phyloP scores from a whole-genome alignment of 2,797 vertebrate species.

The Neopelma chrysocephalum region DNA sequence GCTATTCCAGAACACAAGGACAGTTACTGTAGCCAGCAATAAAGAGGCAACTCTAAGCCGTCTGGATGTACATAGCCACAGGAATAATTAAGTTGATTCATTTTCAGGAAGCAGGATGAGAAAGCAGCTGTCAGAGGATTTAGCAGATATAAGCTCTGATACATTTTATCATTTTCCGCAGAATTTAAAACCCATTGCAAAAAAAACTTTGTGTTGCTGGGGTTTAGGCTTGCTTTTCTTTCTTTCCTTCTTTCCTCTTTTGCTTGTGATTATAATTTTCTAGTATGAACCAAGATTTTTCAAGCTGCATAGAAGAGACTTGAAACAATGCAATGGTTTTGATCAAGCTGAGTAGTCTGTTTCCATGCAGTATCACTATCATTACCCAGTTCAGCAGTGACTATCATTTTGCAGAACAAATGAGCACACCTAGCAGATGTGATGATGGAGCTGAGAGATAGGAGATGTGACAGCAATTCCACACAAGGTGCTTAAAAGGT shows the following conservation, averaged over 20 bases:
- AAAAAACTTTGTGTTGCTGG: not conserved
- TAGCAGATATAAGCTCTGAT: slow-evolving; percentile 20
- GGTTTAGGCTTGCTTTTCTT: not conserved
- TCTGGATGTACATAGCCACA: not conserved
- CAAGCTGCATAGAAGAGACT: not conserved
- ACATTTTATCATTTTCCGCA: slow-evolving; percentile 2
- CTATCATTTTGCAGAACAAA: not conserved
- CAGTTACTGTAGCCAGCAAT: not conserved
- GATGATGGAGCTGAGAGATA: not conserved
- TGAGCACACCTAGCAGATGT: not conserved
- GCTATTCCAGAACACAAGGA: slow-evolving; percentile 20
- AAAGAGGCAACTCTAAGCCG: not conserved
- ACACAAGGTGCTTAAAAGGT: not conserved
- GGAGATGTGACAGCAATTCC: not conserved
- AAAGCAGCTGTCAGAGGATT: slow-evolving; percentile 25
- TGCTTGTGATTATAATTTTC: not conserved
- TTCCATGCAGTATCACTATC: not conserved
- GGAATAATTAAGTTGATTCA: slow-evolving; percentile 46
- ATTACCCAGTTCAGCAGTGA: not conserved
- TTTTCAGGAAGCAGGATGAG: slow-evolving; percentile 44
- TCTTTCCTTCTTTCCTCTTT: not conserved
- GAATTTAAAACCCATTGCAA: not conserved
- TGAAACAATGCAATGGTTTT: not conserved
- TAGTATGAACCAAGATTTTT: not conserved
- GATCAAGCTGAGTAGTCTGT: not conserved